A percentile compares a stretch with the other conserved stretches of the same genome.
These are phyloP conservation scores for Galleria mellonella DNA, from an alignment of 1,140 invertebrate genomes.

Conservation along the genomic window DNA sequence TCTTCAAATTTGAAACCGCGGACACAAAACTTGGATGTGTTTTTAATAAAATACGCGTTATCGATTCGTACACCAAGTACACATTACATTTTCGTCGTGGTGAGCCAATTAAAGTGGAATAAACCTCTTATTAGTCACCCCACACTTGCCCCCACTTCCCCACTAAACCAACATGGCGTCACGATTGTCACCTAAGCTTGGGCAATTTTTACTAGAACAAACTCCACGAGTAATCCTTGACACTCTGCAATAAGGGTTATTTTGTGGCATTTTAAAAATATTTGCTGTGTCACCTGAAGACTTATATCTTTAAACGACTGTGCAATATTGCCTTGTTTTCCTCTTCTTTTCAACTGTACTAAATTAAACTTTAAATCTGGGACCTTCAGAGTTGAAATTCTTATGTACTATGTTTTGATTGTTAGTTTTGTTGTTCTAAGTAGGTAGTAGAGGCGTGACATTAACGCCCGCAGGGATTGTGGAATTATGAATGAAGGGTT, in stretches of 20 bases:
- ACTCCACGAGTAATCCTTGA: slow-evolving; percentile 16
- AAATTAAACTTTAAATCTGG: slow-evolving; percentile 17
- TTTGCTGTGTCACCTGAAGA: slow-evolving; percentile 44
- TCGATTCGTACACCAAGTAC: slow-evolving; percentile 32
- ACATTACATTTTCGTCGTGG: slow-evolving; percentile 49
- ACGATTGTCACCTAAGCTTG: slow-evolving; percentile 61
- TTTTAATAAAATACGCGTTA: slow-evolving; percentile 48
- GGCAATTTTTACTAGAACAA: slow-evolving; percentile 26
- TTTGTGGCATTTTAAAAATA: slow-evolving; percentile 10
- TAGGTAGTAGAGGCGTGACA: slow-evolving; percentile 64
- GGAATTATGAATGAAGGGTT: slow-evolving; percentile 66
- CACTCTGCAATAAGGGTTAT: slow-evolving; percentile 13
- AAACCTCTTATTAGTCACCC: slow-evolving; percentile 62
- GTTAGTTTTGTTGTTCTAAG: slow-evolving; percentile 52
- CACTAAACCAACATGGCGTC: slow-evolving; percentile 67
- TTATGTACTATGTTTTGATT: slow-evolving; percentile 1
- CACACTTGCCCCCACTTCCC: slow-evolving; percentile 32
- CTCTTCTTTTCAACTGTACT: slow-evolving; percentile 7
- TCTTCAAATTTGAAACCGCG: slow-evolving; percentile 5
- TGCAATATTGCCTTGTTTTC: slow-evolving; percentile 49
- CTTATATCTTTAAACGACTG: slow-evolving; percentile 54
- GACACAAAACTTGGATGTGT: slow-evolving; percentile 21
- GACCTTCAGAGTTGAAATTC: slow-evolving; percentile 22
- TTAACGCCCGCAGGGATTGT: slow-evolving; percentile 58
- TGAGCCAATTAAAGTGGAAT: slow-evolving; percentile 61